Conservation (phyloP, 2,113 vertebrate species). For the Scartelaos histophorus region DNA sequence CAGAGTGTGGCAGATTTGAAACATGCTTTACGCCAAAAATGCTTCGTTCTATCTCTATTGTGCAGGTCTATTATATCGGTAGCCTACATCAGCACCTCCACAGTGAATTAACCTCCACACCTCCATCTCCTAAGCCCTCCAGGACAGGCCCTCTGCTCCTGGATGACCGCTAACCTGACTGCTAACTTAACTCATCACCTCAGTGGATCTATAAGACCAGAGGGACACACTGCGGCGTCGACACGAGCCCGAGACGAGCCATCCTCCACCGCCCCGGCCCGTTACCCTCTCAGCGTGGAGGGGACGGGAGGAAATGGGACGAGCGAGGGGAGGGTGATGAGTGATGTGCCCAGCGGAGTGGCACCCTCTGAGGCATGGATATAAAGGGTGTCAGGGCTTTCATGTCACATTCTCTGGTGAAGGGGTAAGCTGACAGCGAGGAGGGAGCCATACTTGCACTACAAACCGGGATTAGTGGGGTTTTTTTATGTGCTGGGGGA, state of each 20-base stretch:
- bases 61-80: no score
- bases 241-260: slow-evolving; percentile 36
- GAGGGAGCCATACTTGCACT: not conserved
- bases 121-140: slow-evolving; percentile 3
- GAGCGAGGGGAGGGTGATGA: slow-evolving; percentile 47
- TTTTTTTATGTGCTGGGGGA: not conserved
- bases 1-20: no score
- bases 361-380: slow-evolving; percentile 47
- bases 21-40: no score
- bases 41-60: no score
- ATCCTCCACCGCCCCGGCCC: not conserved
- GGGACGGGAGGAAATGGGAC: slow-evolving; percentile 45
- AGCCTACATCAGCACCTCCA: not conserved
- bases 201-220: slow-evolving; percentile 30
- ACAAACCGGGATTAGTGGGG: not conserved
- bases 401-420: slow-evolving; percentile 25
- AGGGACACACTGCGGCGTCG: slow-evolving; percentile 41
- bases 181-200: no score
- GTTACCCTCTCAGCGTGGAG: not conserved
- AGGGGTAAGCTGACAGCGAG: slow-evolving; percentile 7
- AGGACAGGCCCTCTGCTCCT: slow-evolving; percentile 29
- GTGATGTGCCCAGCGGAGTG: slow-evolving; percentile 43
- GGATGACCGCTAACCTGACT: not conserved
- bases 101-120: slow-evolving; percentile 18
- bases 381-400: slow-evolving; percentile 52